Evolutionary conservation across 2,888 invertebrate species (phyloP).

Genomic region (Torymus aiolomorphi): DNA sequence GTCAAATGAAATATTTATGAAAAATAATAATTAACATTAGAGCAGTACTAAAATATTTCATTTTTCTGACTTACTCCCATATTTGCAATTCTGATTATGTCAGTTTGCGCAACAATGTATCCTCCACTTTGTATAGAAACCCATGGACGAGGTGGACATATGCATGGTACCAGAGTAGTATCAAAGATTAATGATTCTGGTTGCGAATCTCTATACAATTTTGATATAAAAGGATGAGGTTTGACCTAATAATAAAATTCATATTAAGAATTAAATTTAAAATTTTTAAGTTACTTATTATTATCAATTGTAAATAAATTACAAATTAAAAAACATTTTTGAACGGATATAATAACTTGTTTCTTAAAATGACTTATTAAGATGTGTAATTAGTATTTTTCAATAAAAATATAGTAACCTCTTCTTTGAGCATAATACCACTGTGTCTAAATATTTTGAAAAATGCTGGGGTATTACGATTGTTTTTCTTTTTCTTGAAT

Average conservation of each 20-base stretch:
- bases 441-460: conserved; percentile 86
- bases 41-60: neutral
- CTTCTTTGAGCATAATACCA: conserved; percentile 81
- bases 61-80: conserved; percentile 62
- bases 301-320: conserved; percentile 3
- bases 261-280: conserved; percentile 13
- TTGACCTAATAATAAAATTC: conserved; percentile 77
- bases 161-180: conserved; percentile 84
- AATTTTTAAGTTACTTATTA: neutral
- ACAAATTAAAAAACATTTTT: neutral
- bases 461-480: conserved; percentile 83
- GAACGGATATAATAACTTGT: neutral
- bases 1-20: too few species aligned
- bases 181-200: conserved; percentile 85
- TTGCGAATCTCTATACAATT: conserved; percentile 83
- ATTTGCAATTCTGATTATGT: conserved; percentile 78
- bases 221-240: conserved; percentile 87
- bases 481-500: conserved; percentile 72
- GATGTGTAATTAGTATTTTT: too few species aligned
- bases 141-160: conserved; percentile 93
- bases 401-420: conserved; percentile 74
- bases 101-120: conserved; percentile 83
- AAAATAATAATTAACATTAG: too few species aligned
- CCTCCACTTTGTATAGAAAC: conserved; percentile 83
- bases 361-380: neutral